phyloP scores from a whole-genome alignment of 2,113 vertebrate species.

The Bujurquina vittata region DNA sequence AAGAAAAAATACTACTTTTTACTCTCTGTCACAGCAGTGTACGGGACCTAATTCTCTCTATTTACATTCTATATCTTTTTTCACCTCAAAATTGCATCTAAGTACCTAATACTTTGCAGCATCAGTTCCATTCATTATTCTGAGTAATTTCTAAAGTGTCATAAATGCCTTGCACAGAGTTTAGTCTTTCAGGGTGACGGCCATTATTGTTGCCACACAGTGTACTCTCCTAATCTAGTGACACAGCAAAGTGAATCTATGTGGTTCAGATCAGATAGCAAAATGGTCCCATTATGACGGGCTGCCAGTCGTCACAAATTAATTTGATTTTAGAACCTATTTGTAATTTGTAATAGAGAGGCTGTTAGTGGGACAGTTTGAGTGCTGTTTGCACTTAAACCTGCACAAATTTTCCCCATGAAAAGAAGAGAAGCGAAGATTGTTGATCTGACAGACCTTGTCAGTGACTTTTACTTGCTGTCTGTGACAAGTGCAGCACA shows the following conservation, averaged over 20 bases:
- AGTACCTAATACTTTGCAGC: slow-evolving; percentile 7
- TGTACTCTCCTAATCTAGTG: background rate
- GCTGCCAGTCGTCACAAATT: background rate
- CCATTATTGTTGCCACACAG: slow-evolving; percentile 17
- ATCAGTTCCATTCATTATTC: slow-evolving; percentile 15
- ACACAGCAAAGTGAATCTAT: background rate
- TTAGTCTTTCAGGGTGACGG: slow-evolving; percentile 12
- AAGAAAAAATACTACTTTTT: no score
- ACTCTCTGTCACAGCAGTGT: background rate
- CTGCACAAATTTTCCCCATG: background rate
- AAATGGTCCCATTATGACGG: slow-evolving; percentile 27
- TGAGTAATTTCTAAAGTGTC: slow-evolving; percentile 14
- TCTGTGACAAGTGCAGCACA: background rate
- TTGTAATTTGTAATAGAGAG: slow-evolving; percentile 11
- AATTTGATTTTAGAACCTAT: slow-evolving; percentile 30
- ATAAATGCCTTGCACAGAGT: background rate
- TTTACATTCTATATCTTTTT: slow-evolving; percentile 46
- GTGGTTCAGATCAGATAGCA: slow-evolving; percentile 40
- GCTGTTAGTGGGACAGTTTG: background rate
- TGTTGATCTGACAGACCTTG: background rate
- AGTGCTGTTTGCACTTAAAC: slow-evolving; percentile 14
- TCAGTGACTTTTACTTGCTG: background rate
- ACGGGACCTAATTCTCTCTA: background rate
- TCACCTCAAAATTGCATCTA: slow-evolving; percentile 20
- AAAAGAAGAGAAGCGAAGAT: background rate